Conservation (phyloP, 2,888 invertebrate genomes). For the Stegana nigrithorax region DNA sequence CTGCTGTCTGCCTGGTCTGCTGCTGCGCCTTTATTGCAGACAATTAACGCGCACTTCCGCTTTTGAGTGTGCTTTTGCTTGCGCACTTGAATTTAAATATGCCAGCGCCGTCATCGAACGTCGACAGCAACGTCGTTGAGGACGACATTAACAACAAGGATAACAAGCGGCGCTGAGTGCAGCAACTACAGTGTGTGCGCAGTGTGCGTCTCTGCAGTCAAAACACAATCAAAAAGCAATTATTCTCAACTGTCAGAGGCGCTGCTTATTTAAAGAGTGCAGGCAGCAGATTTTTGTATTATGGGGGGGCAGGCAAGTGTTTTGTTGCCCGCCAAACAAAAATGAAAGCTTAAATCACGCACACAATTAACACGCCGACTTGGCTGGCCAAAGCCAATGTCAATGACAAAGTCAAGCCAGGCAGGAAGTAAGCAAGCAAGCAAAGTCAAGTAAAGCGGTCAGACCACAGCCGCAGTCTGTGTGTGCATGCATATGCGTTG, state of each 20-base stretch:
- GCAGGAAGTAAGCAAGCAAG: not conserved
- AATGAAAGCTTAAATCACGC: conserved; percentile 50
- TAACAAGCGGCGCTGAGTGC: conserved; percentile 22
- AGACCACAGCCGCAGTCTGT: not conserved
- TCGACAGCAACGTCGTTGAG: too few species aligned
- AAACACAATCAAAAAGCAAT: conserved; percentile 64
- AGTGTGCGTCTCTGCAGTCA: too few species aligned
- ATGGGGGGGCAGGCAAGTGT: not conserved
- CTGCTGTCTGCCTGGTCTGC: not conserved
- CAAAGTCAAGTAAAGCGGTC: not conserved
- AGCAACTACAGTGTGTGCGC: conserved; percentile 33
- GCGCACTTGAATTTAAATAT: conserved; percentile 6
- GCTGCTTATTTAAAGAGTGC: too few species aligned
- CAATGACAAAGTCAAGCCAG: not conserved
- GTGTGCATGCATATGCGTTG: conserved; percentile 16
- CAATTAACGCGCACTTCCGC: conserved; percentile 6
- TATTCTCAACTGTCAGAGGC: conserved; percentile 44
- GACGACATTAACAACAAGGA: conserved; percentile 10
- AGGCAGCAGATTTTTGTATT: too few species aligned
- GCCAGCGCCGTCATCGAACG: not conserved
- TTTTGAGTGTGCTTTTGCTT: conserved; percentile 1
- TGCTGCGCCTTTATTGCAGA: not conserved
- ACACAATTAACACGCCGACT: conserved; percentile 56
- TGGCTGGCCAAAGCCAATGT: conserved; percentile 37
- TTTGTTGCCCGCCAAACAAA: conserved; percentile 19